A percentile compares a stretch with the other conserved stretches of the same genome.
Conservation (phyloP, 2,113 vertebrate species). For the Nesospiza acunhae region DNA sequence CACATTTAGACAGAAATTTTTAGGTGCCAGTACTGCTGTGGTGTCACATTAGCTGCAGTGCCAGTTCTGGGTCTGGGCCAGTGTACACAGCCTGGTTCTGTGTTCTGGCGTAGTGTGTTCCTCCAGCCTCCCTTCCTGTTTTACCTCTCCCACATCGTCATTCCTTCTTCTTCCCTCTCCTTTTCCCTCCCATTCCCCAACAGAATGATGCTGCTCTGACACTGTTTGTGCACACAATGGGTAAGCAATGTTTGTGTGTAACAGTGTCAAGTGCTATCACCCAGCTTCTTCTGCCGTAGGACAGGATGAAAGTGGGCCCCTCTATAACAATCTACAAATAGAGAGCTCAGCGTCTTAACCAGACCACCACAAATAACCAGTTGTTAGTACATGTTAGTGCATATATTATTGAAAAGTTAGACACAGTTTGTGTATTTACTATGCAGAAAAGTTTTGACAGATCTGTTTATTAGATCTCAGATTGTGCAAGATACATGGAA, state of each 20-base stretch:
- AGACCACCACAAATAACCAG: background rate
- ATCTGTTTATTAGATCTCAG: background rate
- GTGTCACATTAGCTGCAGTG: background rate
- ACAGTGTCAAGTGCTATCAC: background rate
- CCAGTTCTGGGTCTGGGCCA: background rate
- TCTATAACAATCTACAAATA: background rate
- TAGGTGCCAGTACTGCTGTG: background rate
- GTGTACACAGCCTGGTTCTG: accelerated
- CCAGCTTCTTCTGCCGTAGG: background rate
- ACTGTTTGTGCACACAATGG: too few species aligned
- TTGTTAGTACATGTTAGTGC: background rate
- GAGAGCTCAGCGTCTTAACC: background rate
- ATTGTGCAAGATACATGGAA: too few species aligned
- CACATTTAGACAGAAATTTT: background rate
- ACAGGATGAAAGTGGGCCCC: background rate
- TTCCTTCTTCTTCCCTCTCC: background rate
- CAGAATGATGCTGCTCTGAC: background rate
- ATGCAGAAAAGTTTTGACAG: background rate
- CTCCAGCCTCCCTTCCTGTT: background rate
- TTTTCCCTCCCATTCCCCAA: accelerated
- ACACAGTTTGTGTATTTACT: background rate
- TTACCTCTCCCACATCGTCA: background rate
- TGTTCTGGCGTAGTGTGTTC: accelerated
- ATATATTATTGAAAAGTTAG: background rate
- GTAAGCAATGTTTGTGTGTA: background rate